Evolutionary conservation across 2,113 vertebrate species (phyloP).

Genomic region (Ophthalmotilapia sp.): DNA sequence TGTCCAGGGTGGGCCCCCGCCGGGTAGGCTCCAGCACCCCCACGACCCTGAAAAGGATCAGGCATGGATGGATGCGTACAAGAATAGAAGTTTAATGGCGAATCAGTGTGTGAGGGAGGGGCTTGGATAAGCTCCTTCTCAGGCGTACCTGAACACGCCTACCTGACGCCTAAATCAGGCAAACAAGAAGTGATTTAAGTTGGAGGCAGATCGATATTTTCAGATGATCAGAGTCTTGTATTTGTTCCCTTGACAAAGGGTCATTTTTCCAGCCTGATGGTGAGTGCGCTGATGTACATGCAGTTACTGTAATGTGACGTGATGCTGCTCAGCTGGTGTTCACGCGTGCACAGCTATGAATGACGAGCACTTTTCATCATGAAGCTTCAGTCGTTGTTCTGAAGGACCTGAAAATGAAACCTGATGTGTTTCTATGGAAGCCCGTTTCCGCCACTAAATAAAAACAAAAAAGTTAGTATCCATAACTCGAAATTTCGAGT

Average conservation of each 20-base stretch:
- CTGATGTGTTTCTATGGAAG: no score
- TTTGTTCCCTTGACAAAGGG: background rate
- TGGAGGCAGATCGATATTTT: background rate
- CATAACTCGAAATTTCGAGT: no score
- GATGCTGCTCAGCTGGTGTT: background rate
- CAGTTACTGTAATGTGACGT: accelerated
- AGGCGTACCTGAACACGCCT: accelerated
- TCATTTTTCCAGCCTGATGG: accelerated
- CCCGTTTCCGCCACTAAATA: no score
- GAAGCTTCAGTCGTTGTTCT: background rate
- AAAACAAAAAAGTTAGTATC: no score
- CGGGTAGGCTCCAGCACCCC: background rate
- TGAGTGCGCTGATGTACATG: background rate
- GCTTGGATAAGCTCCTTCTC: background rate
- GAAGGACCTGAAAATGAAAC: background rate
- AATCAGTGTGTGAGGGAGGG: background rate
- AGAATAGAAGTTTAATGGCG: background rate
- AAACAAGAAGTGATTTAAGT: background rate
- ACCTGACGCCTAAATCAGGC: accelerated
- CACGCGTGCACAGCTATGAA: background rate
- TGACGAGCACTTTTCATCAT: accelerated
- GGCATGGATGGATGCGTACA: background rate
- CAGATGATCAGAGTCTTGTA: background rate
- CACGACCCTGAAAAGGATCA: accelerated
- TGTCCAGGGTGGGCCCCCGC: background rate